Conservation (phyloP, 2,113 vertebrate species). For the Tetraodon nigroviridis region DNA sequence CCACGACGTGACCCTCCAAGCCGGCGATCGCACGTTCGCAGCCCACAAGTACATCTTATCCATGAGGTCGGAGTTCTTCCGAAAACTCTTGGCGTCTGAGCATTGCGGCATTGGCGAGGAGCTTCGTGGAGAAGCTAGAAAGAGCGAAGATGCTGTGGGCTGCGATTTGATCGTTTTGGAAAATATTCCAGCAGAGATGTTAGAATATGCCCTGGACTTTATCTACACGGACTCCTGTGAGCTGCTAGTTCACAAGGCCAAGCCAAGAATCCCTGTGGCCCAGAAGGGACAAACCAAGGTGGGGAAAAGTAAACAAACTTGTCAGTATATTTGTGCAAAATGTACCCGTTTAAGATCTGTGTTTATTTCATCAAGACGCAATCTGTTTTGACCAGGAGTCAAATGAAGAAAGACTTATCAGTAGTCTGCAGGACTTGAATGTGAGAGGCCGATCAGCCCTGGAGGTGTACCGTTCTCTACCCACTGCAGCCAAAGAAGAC, state of each 20-base stretch:
- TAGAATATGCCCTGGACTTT: constrained; percentile 85
- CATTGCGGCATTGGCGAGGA: constrained; percentile 58
- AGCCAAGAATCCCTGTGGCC: constrained; percentile 69
- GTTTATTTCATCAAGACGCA: constrained; percentile 9
- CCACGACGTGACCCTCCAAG: constrained; percentile 91
- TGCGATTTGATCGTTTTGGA: constrained; percentile 88
- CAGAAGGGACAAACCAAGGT: constrained; percentile 60
- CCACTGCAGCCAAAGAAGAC: constrained; percentile 62
- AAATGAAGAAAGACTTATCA: constrained; percentile 78
- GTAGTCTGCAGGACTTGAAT: constrained; percentile 80
- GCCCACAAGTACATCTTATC: constrained; percentile 93
- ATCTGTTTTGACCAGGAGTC: constrained; percentile 37
- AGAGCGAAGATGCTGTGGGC: constrained; percentile 84
- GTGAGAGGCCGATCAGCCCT: constrained; percentile 79
- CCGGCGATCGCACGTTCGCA: constrained; percentile 82
- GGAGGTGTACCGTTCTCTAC: constrained; percentile 83
- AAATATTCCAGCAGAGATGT: constrained; percentile 83
- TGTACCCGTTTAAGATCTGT: neutral
- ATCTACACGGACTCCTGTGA: constrained; percentile 93
- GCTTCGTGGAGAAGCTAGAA: constrained; percentile 63
- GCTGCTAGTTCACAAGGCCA: constrained; percentile 82
- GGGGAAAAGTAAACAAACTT: neutral
- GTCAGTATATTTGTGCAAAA: neutral
- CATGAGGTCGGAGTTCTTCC: constrained; percentile 85
- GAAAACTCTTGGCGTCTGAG: constrained; percentile 78